Evolutionary conservation across 2,797 vertebrate species (phyloP).

Genomic region (Leucoraja ocellata): DNA sequence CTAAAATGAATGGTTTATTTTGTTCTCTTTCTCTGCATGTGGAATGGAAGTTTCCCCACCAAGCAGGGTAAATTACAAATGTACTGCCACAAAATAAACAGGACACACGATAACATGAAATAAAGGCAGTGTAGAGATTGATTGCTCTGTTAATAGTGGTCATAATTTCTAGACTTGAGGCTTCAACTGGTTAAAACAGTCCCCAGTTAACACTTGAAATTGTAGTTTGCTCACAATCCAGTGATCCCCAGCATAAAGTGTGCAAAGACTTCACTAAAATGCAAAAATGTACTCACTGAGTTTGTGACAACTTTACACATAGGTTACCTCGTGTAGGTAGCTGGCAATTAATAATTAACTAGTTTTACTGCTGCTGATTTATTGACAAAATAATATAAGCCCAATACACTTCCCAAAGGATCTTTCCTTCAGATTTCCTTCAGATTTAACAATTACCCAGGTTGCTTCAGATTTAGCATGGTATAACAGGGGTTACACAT

Average conservation of each 20-base stretch:
- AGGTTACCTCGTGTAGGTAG: background rate
- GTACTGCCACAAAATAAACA: background rate
- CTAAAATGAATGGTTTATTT: background rate
- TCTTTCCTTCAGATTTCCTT: background rate
- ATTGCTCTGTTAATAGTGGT: background rate
- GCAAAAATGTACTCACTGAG: background rate
- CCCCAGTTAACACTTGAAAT: background rate
- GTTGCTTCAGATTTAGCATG: background rate
- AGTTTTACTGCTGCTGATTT: background rate
- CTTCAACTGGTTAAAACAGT: constrained; percentile 9
- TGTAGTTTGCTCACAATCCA: background rate
- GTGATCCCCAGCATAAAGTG: background rate
- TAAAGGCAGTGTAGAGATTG: background rate
- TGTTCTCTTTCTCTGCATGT: background rate
- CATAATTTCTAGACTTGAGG: background rate
- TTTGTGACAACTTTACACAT: background rate
- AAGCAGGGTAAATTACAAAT: background rate
- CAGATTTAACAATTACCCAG: background rate
- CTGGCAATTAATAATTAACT: too few species aligned
- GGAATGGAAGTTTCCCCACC: background rate
- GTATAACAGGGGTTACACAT: background rate
- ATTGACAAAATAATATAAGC: background rate
- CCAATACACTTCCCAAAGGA: background rate
- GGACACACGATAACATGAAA: background rate
- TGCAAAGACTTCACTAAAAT: background rate